Evolutionary conservation across 2,113 vertebrate genomes (phyloP).

Genomic region (Psephotus haematonotus): DNA sequence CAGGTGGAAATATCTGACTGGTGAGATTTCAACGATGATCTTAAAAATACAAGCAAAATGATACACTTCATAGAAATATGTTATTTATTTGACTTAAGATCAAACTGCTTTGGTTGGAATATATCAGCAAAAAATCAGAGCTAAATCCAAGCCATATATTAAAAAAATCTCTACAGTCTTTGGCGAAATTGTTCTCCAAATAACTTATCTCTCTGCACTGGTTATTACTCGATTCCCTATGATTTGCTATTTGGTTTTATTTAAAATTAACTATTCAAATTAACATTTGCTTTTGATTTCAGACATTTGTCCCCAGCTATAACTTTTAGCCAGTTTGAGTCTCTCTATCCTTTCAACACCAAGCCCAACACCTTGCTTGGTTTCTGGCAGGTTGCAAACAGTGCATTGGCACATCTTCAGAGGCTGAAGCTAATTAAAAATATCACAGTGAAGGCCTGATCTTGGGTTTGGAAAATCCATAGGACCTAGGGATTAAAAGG

Average conservation of each 20-base stretch:
- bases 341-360: not conserved
- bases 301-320: not conserved
- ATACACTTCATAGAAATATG: not conserved
- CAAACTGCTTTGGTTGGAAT: not conserved
- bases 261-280: not conserved
- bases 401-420: not conserved
- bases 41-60: not conserved
- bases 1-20: not conserved
- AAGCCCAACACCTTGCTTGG: not conserved
- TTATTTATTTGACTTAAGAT: not conserved
- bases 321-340: not conserved
- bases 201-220: not conserved
- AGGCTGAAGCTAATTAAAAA: not conserved
- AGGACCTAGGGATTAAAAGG: not conserved
- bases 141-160: not conserved
- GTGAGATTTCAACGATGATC: not conserved
- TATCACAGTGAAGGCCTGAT: not conserved
- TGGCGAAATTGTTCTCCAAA: not conserved
- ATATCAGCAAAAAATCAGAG: not conserved
- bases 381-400: not conserved
- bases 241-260: not conserved
- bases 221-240: not conserved
- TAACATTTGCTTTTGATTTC: not conserved
- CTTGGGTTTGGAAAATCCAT: not conserved
- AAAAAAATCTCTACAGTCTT: not conserved